Base-by-base conservation (phyloP, 2,888 invertebrate genomes). In the Chironomus tentans region DNA sequence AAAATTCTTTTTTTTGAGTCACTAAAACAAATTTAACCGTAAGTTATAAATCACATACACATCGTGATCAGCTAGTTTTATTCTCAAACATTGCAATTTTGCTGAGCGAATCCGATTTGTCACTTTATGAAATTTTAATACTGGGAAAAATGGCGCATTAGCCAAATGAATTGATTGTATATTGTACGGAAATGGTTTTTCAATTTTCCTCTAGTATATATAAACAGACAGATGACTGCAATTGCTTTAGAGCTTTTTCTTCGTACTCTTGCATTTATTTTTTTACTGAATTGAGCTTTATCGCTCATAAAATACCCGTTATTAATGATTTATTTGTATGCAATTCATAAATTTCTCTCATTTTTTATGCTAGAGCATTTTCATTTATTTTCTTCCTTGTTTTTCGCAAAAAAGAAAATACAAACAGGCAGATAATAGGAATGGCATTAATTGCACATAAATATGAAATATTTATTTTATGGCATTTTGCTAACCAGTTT, bases 121-220 rank as follows among this genome's bases (percentile, higher is more conserved):
- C 56, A 38, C 38, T 38, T 38, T 38, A 56, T 56, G 56, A 56
- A 56, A 56, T 56, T 56, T 56, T 56, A 56, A 56, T 15, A 56
- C 15, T 56, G n/a, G 5, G 56, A 56, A 65, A 65, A 65, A 65
- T 65, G 21, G 21, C 65, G 65, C 24, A 24, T 65, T 65, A 65
- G 65, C 21, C 65, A 65, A 65, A 65, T 22, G 24, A 65, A 65
- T 65, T 65, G 65, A 65, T 65, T 65, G 65, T 22, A 65, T 56
- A 46, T 24, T 13, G 15, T 46, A 38, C 47, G 50, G 50, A 71
- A 71, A 71, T 71, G 71, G 71, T 50, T 71, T 71, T 71, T 50
- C 71, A 71, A 71, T 71, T 15, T 38, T 68, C 65, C 24, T 65
- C 12, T 24, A 13, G 22, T 56, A 56, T 56, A 15, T 15, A 56